phyloP scores from a whole-genome alignment of 2,113 vertebrate genomes.

The Odontesthes bonariensis region DNA sequence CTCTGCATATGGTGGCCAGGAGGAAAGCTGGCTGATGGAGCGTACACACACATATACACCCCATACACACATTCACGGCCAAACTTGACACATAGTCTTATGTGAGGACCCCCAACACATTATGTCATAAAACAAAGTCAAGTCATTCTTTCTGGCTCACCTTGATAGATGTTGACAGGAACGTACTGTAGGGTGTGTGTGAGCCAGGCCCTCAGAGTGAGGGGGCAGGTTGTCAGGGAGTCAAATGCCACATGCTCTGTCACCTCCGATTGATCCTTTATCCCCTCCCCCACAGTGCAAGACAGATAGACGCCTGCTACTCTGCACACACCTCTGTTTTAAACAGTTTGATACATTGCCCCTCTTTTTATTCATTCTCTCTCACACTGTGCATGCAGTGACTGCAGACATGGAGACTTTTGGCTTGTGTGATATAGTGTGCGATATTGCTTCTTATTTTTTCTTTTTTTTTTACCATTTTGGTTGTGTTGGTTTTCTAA shows the following conservation, averaged over 20 bases:
- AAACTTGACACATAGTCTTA: conserved; percentile 39
- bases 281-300: conserved; percentile 58
- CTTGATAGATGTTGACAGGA: conserved; percentile 46
- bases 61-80: conserved; percentile 22
- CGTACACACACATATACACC: conserved; percentile 14
- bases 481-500: too few relatives aligned
- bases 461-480: too few relatives aligned
- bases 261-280: conserved; percentile 74
- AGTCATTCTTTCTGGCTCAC: conserved; percentile 42
- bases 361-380: conserved; percentile 21
- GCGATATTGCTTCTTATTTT: background rate
- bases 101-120: conserved; percentile 36
- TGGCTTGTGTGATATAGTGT: background rate
- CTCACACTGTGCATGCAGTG: conserved; percentile 19
- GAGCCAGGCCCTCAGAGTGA: conserved; percentile 24
- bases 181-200: conserved; percentile 13
- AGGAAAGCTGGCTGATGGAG: conserved; percentile 76
- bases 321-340: conserved; percentile 52
- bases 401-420: background rate
- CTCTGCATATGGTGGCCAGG: conserved; percentile 81
- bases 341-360: conserved; percentile 20
- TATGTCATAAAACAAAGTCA: conserved; percentile 54
- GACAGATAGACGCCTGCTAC: conserved; percentile 61
- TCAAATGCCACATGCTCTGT: conserved; percentile 72
- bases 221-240: conserved; percentile 58